Conservation (phyloP, 2,888 invertebrate genomes). For the Leptinotarsa rubiginosa region DNA sequence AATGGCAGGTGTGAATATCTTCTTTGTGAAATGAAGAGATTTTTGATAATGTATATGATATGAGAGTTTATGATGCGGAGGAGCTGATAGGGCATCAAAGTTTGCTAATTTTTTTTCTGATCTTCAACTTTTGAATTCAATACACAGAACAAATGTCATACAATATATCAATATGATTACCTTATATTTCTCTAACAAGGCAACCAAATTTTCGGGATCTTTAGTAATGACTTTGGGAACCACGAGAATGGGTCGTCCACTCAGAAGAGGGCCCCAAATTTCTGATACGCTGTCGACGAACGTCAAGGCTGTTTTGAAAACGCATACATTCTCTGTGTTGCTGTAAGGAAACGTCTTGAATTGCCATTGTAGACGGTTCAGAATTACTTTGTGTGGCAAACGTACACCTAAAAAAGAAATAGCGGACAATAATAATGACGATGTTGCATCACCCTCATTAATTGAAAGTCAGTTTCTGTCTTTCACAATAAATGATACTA, state of each 20-base stretch:
- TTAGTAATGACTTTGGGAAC: slow-evolving; percentile 80
- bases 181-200: slow-evolving; percentile 77
- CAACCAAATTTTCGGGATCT: slow-evolving; percentile 81
- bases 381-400: slow-evolving; percentile 79
- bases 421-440: no score
- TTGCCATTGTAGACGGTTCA: slow-evolving; percentile 90
- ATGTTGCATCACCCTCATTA: neutral
- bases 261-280: slow-evolving; percentile 87
- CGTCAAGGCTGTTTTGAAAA: slow-evolving; percentile 91
- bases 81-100: no score
- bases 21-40: no score
- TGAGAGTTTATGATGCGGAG: no score
- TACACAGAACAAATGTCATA: no score
- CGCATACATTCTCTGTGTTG: slow-evolving; percentile 75
- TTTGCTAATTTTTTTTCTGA: no score
- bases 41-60: no score
- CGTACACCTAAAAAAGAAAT: slow-evolving; percentile 75
- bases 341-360: slow-evolving; percentile 84
- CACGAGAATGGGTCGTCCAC: slow-evolving; percentile 78
- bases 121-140: no score
- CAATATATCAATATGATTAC: slow-evolving; percentile 61
- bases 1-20: no score
- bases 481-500: no score
- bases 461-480: neutral
- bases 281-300: slow-evolving; percentile 92